Evolutionary conservation across 2,888 invertebrate genomes (phyloP).

Genomic region (Endotricha flammealis): DNA sequence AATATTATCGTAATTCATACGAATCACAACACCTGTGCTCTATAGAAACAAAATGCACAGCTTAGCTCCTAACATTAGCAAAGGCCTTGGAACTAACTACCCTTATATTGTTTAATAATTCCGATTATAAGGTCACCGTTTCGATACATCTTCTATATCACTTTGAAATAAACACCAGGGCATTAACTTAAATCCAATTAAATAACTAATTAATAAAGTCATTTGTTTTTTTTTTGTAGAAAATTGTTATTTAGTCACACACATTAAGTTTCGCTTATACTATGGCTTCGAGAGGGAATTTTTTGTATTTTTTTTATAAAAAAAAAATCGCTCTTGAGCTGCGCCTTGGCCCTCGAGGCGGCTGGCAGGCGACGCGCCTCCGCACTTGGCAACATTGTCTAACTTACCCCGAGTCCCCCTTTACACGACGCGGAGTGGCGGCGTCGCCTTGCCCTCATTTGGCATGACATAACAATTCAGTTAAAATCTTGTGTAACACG

Average conservation of each 20-base stretch:
- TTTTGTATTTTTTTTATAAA: conserved; percentile 24
- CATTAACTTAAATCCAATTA: conserved; percentile 42
- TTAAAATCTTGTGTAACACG: conserved; percentile 42
- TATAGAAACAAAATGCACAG: conserved; percentile 49
- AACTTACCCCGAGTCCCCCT: conserved; percentile 8
- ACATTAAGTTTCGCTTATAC: conserved; percentile 59
- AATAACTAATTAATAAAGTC: conserved; percentile 42
- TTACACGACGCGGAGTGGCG: conserved; percentile 2
- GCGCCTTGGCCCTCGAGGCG: conserved; percentile 5
- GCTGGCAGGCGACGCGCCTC: background rate
- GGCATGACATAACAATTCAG: conserved; percentile 37
- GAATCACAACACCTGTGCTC: conserved; percentile 56
- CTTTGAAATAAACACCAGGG: conserved; percentile 62
- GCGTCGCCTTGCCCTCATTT: conserved; percentile 10
- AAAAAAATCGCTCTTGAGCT: conserved; percentile 17
- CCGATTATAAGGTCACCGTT: conserved; percentile 72
- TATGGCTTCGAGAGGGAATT: conserved; percentile 59
- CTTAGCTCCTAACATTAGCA: conserved; percentile 58
- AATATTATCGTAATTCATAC: conserved; percentile 34
- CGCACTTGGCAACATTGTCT: conserved; percentile 9
- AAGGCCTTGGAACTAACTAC: conserved; percentile 73
- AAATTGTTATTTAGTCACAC: conserved; percentile 69
- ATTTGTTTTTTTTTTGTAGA: conserved; percentile 65
- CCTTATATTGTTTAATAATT: conserved; percentile 73
- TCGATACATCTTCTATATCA: conserved; percentile 70